A percentile compares a stretch with the other conserved stretches of the same genome.
Evolutionary conservation across 1,140 invertebrate species (phyloP).

Genomic region (Sycophaga agraensis): DNA sequence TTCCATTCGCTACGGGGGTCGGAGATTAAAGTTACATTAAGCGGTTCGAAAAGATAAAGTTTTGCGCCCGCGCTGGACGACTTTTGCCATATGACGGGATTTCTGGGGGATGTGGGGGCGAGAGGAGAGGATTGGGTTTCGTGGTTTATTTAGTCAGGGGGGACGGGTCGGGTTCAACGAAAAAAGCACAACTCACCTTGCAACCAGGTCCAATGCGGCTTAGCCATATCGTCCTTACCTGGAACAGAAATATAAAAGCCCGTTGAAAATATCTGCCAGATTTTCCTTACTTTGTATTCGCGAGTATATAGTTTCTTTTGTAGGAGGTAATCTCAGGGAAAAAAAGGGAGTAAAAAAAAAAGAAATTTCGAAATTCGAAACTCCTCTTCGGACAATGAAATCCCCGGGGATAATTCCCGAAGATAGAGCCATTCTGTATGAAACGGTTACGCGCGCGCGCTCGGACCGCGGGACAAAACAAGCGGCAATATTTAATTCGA

Average conservation of each 20-base stretch:
- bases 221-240: slow-evolving; percentile 59
- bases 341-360: background rate
- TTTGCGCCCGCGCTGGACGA: slow-evolving; percentile 32
- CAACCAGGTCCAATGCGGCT: slow-evolving; percentile 57
- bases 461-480: no score
- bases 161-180: slow-evolving; percentile 25
- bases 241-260: slow-evolving; percentile 36
- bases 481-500: slow-evolving; percentile 15
- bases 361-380: no score
- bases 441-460: no score
- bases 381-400: background rate
- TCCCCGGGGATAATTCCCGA: no score
- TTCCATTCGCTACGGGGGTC: slow-evolving; percentile 38
- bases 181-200: slow-evolving; percentile 56
- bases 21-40: slow-evolving; percentile 44
- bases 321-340: background rate
- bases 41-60: slow-evolving; percentile 33
- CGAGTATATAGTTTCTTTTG: background rate
- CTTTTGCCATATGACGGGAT: slow-evolving; percentile 26
- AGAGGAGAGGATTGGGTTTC: background rate
- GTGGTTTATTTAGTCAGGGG: slow-evolving; percentile 31
- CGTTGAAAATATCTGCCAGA: background rate
- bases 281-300: background rate
- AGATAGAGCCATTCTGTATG: no score
- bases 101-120: background rate